These are phyloP conservation scores for Verasper variegatus DNA, from an alignment of 2,113 vertebrate species.

Conservation along the genomic window DNA sequence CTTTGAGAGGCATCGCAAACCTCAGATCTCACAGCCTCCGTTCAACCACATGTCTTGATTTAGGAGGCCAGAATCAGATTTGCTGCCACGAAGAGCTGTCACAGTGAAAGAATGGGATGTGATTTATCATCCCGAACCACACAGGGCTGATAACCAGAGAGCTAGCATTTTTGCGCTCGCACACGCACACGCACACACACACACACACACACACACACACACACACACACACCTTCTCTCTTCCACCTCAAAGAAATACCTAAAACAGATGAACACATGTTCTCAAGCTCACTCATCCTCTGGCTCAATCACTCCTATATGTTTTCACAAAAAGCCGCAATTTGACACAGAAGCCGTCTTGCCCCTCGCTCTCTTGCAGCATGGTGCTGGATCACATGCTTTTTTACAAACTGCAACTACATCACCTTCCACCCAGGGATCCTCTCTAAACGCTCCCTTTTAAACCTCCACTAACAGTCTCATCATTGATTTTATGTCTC, in stretches of 20 bases:
- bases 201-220: conserved; percentile 12
- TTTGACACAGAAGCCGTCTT: conserved; percentile 48
- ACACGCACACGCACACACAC: not conserved
- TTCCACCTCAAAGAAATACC: conserved; percentile 58
- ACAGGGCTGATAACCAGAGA: conserved; percentile 66
- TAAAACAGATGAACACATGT: conserved; percentile 61
- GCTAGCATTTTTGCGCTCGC: conserved; percentile 29
- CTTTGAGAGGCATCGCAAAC: conserved; percentile 77
- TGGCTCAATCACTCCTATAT: conserved; percentile 55
- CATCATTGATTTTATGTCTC: conserved; percentile 86
- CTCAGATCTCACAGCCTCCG: conserved; percentile 79
- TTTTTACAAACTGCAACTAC: conserved; percentile 73
- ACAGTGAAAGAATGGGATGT: conserved; percentile 67
- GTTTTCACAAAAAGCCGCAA: conserved; percentile 47
- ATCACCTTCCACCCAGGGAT: conserved; percentile 83
- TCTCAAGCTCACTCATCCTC: conserved; percentile 52
- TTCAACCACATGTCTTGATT: conserved; percentile 80
- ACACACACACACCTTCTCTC: conserved; percentile 29
- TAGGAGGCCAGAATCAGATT: conserved; percentile 80
- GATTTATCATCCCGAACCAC: conserved; percentile 73
- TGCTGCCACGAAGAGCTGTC: conserved; percentile 76
- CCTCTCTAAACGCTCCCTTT: conserved; percentile 80
- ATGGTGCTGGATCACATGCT: conserved; percentile 74
- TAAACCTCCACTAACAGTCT: conserved; percentile 84
- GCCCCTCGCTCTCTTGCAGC: conserved; percentile 59